phyloP scores from a whole-genome alignment of 2,113 vertebrate genomes.

The Muscicapa adusta region DNA sequence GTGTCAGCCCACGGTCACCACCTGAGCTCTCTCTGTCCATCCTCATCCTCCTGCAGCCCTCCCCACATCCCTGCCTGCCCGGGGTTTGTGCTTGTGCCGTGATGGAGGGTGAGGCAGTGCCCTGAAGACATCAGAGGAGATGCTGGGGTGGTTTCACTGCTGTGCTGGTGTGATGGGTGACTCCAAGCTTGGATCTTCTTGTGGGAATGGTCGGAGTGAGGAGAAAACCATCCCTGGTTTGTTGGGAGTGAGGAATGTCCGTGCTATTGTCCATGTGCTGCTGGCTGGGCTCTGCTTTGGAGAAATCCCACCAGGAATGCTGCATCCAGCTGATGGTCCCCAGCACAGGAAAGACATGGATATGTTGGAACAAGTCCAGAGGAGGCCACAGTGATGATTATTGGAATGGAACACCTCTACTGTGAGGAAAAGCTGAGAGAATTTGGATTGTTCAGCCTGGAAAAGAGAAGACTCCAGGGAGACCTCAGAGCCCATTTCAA shows the following conservation, averaged over 20 bases:
- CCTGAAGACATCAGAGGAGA: neutral
- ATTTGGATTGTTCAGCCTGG: neutral
- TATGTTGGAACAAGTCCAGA: neutral
- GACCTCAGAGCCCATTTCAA: neutral
- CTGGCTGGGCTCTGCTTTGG: neutral
- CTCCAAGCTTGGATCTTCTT: neutral
- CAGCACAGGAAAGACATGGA: neutral
- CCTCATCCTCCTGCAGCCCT: neutral
- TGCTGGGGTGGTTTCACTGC: neutral
- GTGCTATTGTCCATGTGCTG: accelerated
- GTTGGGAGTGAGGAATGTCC: accelerated
- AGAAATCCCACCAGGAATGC: neutral
- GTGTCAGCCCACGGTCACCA: neutral
- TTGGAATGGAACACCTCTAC: neutral
- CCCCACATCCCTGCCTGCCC: accelerated
- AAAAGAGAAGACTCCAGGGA: neutral
- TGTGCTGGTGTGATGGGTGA: accelerated
- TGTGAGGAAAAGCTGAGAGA: neutral
- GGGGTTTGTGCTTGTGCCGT: accelerated
- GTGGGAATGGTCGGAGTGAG: neutral
- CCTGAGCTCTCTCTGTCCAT: neutral
- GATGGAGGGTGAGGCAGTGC: neutral
- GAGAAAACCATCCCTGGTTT: neutral
- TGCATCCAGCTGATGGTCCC: neutral
- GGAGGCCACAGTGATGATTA: neutral